Evolutionary conservation across 2,888 invertebrate species (phyloP).

Genomic region (Amblyteles armatorius): DNA sequence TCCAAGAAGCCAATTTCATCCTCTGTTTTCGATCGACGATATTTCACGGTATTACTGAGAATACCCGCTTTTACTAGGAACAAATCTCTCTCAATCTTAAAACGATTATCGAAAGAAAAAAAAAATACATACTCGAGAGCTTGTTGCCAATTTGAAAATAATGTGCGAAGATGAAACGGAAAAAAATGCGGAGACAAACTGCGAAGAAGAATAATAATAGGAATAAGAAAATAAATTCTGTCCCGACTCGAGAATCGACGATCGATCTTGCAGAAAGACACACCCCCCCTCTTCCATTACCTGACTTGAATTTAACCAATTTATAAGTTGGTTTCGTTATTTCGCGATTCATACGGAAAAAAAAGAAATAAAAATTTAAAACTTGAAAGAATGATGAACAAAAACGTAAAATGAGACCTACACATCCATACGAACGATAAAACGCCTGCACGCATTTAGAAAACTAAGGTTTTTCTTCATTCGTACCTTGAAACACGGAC

Average conservation of each 20-base stretch:
- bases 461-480: constrained; percentile 58
- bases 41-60: constrained; percentile 61
- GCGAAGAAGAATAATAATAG: constrained; percentile 25
- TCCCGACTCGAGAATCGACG: constrained; percentile 49
- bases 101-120: constrained; percentile 24
- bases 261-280: constrained; percentile 46
- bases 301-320: constrained; percentile 71
- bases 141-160: not conserved
- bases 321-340: constrained; percentile 67
- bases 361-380: constrained; percentile 11
- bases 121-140: constrained; percentile 1
- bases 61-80: constrained; percentile 55
- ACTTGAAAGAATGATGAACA: constrained; percentile 19
- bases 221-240: constrained; percentile 29
- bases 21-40: constrained; percentile 61
- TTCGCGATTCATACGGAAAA: constrained; percentile 62
- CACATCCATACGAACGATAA: constrained; percentile 21
- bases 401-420: constrained; percentile 19
- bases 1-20: constrained; percentile 76
- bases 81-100: not conserved
- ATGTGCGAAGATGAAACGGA: constrained; percentile 16
- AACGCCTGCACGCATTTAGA: constrained; percentile 57
- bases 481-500: constrained; percentile 74
- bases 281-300: not conserved
- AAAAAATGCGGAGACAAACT: constrained; percentile 3